Conservation (phyloP, 2,888 invertebrate species). For the Leptinotarsa juncta region DNA sequence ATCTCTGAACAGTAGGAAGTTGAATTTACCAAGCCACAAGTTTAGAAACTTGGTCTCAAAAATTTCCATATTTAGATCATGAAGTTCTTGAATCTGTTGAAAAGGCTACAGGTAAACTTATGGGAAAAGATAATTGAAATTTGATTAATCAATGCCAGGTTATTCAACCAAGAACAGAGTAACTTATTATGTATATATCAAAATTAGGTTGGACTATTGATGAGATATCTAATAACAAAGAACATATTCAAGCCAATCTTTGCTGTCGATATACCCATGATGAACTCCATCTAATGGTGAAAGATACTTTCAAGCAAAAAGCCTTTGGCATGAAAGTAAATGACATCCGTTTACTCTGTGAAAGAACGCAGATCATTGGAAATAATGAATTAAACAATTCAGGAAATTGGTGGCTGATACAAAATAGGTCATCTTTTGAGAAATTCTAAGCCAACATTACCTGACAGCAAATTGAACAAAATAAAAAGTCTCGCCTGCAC, state of each 20-base stretch:
- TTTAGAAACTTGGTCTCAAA: not conserved
- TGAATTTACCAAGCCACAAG: not conserved
- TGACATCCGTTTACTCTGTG: not conserved
- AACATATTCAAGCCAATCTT: not conserved
- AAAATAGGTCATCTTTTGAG: not conserved
- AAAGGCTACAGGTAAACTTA: not conserved
- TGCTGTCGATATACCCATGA: not conserved
- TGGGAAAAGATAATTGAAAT: slow-evolving; percentile 1
- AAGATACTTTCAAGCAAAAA: slow-evolving; percentile 11
- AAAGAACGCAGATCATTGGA: slow-evolving; percentile 4
- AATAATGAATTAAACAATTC: not conserved
- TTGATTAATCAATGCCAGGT: not conserved
- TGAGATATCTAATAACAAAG: too few species aligned
- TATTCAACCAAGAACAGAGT: slow-evolving; percentile 1
- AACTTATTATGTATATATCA: not conserved
- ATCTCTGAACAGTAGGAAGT: not conserved
- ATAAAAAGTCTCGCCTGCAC: slow-evolving; percentile 2
- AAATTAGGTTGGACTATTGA: slow-evolving; percentile 14
- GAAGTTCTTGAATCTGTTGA: not conserved
- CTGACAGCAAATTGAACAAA: not conserved
- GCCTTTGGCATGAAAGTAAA: slow-evolving; percentile 7
- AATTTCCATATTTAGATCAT: not conserved
- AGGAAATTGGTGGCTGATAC: not conserved
- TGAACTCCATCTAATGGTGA: slow-evolving; percentile 11
- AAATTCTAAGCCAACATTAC: not conserved